Conservation (phyloP, 2,113 vertebrate genomes). For the Varanus salvator region DNA sequence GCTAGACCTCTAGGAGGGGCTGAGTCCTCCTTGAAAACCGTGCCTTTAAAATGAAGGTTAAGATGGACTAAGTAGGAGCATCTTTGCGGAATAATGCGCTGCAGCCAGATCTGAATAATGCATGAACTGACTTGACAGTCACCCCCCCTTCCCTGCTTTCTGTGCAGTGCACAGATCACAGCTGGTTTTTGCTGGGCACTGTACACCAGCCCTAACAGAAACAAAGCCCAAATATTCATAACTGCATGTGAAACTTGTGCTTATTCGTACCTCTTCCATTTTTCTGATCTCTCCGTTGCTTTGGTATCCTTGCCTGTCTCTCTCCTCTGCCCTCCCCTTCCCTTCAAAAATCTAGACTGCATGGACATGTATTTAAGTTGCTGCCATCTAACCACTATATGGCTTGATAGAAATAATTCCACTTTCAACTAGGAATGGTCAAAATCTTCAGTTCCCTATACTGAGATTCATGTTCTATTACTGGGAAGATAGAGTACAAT, state of each 20-base stretch:
- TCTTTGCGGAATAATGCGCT: neutral
- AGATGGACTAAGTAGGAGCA: neutral
- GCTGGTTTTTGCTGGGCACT: neutral
- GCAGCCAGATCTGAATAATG: neutral
- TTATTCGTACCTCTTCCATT: neutral
- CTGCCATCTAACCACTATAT: neutral
- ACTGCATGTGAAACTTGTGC: neutral
- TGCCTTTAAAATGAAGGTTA: neutral
- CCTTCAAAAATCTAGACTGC: neutral
- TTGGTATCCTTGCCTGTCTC: neutral
- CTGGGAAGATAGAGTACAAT: neutral
- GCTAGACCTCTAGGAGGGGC: constrained; percentile 14
- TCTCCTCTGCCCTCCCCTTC: neutral
- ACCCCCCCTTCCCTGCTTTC: neutral
- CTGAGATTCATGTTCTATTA: neutral
- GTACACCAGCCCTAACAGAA: neutral
- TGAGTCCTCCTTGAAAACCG: constrained; percentile 8
- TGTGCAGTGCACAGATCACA: neutral
- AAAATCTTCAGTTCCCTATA: neutral
- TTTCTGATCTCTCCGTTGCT: neutral
- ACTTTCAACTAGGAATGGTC: neutral
- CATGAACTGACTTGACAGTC: neutral
- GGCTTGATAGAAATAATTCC: neutral
- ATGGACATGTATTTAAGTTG: neutral
- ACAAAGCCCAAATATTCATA: neutral